Base-by-base conservation (phyloP, 1,140 invertebrate species). In the Drosophila virilis region DNA sequence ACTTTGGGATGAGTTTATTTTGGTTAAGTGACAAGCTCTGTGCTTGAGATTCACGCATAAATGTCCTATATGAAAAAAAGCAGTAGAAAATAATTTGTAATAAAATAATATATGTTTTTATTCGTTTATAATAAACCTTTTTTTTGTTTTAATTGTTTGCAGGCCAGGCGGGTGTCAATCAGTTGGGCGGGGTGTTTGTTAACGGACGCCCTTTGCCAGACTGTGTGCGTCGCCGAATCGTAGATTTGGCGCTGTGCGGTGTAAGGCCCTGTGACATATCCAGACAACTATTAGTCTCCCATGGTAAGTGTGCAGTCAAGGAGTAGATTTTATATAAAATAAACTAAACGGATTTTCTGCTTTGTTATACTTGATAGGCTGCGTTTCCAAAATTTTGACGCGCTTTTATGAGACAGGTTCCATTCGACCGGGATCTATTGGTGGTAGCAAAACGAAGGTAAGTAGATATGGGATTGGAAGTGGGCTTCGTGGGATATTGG, bases 201-300 rank as follows among this genome's bases (percentile, higher is more conserved):
- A 99, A 99, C 92, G 98, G 98, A 0, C 94, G 98, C 6, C 98
- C 98, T 1, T 93, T 99, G 40, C 98, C 98, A 13, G 97, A 98
- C 92, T 97, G 97, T 82, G 97, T 99, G n/a, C 94, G 98, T 54
- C 95, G 97, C 72, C 94, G 97, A 70, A 99, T 99, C 80, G 98
- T 99, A 0, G 97, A 99, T 91, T 93, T 99, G 83, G 98, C 98
- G 13, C 93, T 98, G 62, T 94, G 98, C 91, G 97, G 97, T 6
- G 97, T 99, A 0, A 94, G 98, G 60, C 98, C 98, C 8, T 99
- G 98, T 92, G 98, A 99, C 93, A 99, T 99, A 92, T 98, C 97
- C 5, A 93, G 98, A 48, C 97, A 98, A 91, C 94, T 99, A 32
- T 94, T 98, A 9, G 98, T 99, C 7, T 99, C 98, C 0, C 98